Evolutionary conservation across 2,797 vertebrate genomes (phyloP).

Genomic region (Mus spretus): DNA sequence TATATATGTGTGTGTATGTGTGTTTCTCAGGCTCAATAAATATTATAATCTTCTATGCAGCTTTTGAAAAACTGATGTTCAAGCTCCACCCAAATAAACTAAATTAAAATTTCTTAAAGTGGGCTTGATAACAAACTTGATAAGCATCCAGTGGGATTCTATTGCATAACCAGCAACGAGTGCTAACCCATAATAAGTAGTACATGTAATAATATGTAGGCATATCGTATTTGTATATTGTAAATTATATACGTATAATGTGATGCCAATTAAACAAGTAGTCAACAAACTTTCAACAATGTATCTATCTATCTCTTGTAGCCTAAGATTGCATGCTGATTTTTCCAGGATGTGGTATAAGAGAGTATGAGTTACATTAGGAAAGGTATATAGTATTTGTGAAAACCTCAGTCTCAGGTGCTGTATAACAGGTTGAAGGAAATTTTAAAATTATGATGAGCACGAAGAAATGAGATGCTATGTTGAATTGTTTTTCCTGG

Average conservation of each 20-base stretch:
- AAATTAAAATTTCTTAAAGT: constrained; percentile 6
- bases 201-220: background rate
- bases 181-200: background rate
- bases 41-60: constrained; percentile 8
- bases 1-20: background rate
- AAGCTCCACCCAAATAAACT: background rate
- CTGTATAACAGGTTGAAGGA: background rate
- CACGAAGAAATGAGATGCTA: background rate
- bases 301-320: background rate
- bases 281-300: constrained; percentile 56
- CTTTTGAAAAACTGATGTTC: background rate
- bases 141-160: constrained; percentile 5
- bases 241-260: background rate
- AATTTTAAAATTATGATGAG: background rate
- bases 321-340: background rate
- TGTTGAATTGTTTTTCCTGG: background rate
- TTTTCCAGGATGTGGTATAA: background rate
- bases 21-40: background rate
- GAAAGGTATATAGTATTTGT: background rate
- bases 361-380: background rate
- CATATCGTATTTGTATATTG: background rate
- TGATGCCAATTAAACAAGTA: constrained; percentile 33
- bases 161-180: background rate
- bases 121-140: background rate
- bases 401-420: background rate